Evolutionary conservation across 2,797 vertebrate species (phyloP), one percentile per base, ranked within the genome.

Genomic region (Megaceryle alcyon): DNA sequence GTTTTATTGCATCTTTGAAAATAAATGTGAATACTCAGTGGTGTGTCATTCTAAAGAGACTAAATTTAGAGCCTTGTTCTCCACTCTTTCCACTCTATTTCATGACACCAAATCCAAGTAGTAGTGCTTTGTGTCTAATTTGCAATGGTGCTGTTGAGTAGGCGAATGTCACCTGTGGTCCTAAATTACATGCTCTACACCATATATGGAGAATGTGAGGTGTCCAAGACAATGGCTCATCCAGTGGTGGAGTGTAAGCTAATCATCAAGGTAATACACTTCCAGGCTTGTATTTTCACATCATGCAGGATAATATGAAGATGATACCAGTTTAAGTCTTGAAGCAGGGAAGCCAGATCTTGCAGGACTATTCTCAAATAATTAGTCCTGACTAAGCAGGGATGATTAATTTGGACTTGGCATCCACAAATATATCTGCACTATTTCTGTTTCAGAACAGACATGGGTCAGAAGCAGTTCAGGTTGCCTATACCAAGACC

Each of bases 41-140:
- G 39, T 60, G 46, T 89, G 51, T 87, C 59, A 75, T 92, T 96
- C 72, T 88, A 92, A 97, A 93, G 28, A 76, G 57, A 46, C 87
- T 95, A 92, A 94, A 96, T 93, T 90, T 92, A 93, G 94, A 92
- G 56, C 64, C 43, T 72, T 63, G 49, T 93, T 96, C 91, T 73
- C 82, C 22, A 11, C 39, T 70, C 25, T 72, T 94, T 70, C 33
- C 41, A 44, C 12, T 35, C 21, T n/a, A 6, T 82, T 95, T 79
- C 2, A 0, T 48, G 39, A 77, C 29, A 66, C 14, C 46, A 66
- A 39, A 57, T 84, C 70, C 39, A 51, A 70, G 53, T 29, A 84
- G 81, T 33, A 82, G 28, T 28, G 41, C 15, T 92, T 66, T 26
- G 41, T 59, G 63, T 65, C 77, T 71, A 15, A 57, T 57, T 65